Evolutionary conservation across 1,140 invertebrate genomes (phyloP).

Genomic region (Delia radicum): DNA sequence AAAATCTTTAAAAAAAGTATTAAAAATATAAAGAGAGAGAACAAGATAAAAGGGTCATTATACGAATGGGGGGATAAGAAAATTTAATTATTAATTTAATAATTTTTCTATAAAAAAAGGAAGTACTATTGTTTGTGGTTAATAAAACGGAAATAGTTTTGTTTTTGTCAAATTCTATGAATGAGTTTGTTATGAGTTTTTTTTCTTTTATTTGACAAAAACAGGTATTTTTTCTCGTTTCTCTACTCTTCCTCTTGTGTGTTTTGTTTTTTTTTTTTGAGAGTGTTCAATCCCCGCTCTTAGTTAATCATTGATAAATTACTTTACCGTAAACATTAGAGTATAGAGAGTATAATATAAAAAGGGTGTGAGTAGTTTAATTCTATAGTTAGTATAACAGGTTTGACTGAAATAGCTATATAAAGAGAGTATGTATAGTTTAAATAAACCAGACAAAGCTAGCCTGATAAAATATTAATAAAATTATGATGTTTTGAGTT

Average conservation of each 20-base stretch:
- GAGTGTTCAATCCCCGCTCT: no score
- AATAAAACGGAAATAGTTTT: neutral
- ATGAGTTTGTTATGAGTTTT: neutral
- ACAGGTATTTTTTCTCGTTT: neutral
- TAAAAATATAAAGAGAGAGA: neutral
- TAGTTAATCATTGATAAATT: neutral
- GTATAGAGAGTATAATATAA: neutral
- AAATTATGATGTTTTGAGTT: conserved; percentile 24
- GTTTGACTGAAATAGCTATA: neutral
- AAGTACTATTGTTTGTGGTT: neutral
- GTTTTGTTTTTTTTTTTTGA: neutral
- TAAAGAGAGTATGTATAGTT: neutral
- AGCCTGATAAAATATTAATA: conserved; percentile 14
- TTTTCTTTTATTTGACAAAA: no score
- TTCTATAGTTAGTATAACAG: neutral
- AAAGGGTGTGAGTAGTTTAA: conserved; percentile 21
- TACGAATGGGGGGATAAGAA: neutral
- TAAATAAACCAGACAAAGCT: neutral
- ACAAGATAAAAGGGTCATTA: neutral
- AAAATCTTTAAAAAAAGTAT: neutral
- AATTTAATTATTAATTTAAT: neutral
- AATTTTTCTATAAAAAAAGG: no score
- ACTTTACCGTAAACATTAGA: neutral
- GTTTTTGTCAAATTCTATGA: neutral
- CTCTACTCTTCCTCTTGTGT: neutral